These are phyloP conservation scores for Calliopum simillimum DNA, from an alignment of 2,888 invertebrate genomes.

Conservation along the genomic window DNA sequence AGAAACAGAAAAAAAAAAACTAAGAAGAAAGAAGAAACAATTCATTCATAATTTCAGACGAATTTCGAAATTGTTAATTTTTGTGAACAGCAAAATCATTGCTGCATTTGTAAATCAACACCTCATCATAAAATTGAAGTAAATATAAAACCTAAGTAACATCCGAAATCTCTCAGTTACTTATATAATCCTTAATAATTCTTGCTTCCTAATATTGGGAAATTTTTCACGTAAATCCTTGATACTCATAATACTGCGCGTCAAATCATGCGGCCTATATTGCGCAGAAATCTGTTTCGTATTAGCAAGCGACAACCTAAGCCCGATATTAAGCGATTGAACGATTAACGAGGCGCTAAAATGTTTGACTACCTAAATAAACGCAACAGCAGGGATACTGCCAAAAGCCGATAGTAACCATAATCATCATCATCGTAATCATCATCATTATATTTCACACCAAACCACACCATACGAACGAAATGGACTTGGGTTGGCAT, in stretches of 20 bases:
- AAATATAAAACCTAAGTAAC: too few species aligned
- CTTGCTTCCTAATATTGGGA: slow-evolving; percentile 6
- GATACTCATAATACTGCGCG: neutral
- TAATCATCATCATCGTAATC: slow-evolving; percentile 8
- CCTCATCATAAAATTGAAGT: too few species aligned
- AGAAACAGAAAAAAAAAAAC: neutral
- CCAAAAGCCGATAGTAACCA: slow-evolving; percentile 8
- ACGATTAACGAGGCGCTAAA: slow-evolving; percentile 10
- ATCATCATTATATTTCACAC: neutral
- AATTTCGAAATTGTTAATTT: too few species aligned
- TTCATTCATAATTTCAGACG: neutral
- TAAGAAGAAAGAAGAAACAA: neutral
- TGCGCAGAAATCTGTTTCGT: neutral
- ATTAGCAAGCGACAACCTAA: neutral
- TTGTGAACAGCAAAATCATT: too few species aligned
- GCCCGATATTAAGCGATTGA: neutral
- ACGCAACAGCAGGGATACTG: neutral
- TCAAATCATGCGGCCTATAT: slow-evolving; percentile 1
- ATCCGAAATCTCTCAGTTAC: too few species aligned
- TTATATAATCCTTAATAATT: neutral
- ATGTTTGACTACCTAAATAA: slow-evolving; percentile 7
- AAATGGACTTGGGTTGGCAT: slow-evolving; percentile 28
- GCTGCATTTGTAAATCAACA: too few species aligned
- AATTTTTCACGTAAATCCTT: slow-evolving; percentile 10
- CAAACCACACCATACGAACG: too few species aligned